These are phyloP conservation scores for Telenomus remus DNA, from an alignment of 1,140 invertebrate species.

Conservation along the genomic window DNA sequence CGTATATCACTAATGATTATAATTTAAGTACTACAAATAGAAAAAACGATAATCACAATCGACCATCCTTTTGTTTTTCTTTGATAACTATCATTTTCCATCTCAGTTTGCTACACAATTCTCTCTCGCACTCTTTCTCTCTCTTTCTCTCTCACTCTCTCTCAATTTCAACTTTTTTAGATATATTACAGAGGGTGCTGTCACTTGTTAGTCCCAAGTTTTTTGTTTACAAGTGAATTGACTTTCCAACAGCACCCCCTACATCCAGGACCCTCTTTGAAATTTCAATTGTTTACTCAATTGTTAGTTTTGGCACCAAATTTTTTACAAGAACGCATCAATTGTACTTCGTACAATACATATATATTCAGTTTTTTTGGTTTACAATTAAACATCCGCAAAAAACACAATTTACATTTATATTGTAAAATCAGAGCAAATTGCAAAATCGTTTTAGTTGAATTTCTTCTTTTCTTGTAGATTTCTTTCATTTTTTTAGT, in stretches of 20 bases:
- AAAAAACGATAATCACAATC: conserved; percentile 57
- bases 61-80: conserved; percentile 37
- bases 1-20: conserved; percentile 58
- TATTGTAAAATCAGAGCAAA: conserved; percentile 36
- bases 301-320: conserved; percentile 45
- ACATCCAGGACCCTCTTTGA: too few relatives aligned
- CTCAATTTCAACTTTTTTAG: conserved; percentile 7
- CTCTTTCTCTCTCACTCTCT: conserved; percentile 6
- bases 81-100: conserved; percentile 30
- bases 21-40: conserved; percentile 58
- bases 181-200: conserved; percentile 41
- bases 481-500: too few relatives aligned
- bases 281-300: background rate
- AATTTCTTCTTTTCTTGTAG: too few relatives aligned
- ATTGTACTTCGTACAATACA: conserved; percentile 51
- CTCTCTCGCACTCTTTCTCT: background rate
- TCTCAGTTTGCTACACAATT: background rate
- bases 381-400: conserved; percentile 41
- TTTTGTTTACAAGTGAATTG: conserved; percentile 59
- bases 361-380: conserved; percentile 49
- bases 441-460: background rate
- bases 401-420: conserved; percentile 37
- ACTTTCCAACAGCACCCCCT: conserved; percentile 36
- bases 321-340: conserved; percentile 47
- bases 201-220: conserved; percentile 53